Base-by-base conservation (phyloP, 2,113 vertebrate species). In the Ageneiosus marmoratus region DNA sequence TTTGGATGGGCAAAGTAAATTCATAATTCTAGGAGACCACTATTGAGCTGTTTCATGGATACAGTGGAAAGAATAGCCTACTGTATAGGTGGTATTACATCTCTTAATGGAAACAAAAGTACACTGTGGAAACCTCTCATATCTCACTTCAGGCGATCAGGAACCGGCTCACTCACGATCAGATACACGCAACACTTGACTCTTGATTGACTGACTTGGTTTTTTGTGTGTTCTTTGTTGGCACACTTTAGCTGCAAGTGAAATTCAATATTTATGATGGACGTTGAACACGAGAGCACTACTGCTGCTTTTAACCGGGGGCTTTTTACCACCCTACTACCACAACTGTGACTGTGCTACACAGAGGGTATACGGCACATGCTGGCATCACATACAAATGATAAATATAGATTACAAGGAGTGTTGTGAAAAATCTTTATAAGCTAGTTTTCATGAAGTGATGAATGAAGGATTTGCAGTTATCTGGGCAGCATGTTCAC, bases 241-340 rank as follows among this genome's bases (percentile, higher is more conserved):
- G 77, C 72, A 67, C 84, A 83, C 60, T 82, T 86, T 76, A 79
- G 79, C 74, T 70, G 84, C 80, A 82, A 79, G 82, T 84, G 78
- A 63, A 79, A 86, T 85, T 81, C 80, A 88, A 88, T 88, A 86
- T 88, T 86, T 62, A 86, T 86, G 84, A 80, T 20, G 15, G 69
- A 56, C 15, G 5, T 76, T 81, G 50, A 58, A 74, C 48, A 56
- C 62, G 48, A 75, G 16, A 50, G 81, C 60, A 41, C 65, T 44
- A 69, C 77, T 75, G 72, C 69, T 82, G 46, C 69, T 50, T 80
- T 84, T 37, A 27, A 62, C n/a, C 51, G 50, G 69, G 67, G 83
- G 46, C 58, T 79, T 50, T 51, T 79, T 82, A 69, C 63, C 55
- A 37, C 74, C 65, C 24, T 12, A 41, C n/a, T 67, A 58, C 79